These are phyloP conservation scores for Zosterops borbonicus DNA, from an alignment of 2,113 vertebrate genomes.

Conservation along the genomic window DNA sequence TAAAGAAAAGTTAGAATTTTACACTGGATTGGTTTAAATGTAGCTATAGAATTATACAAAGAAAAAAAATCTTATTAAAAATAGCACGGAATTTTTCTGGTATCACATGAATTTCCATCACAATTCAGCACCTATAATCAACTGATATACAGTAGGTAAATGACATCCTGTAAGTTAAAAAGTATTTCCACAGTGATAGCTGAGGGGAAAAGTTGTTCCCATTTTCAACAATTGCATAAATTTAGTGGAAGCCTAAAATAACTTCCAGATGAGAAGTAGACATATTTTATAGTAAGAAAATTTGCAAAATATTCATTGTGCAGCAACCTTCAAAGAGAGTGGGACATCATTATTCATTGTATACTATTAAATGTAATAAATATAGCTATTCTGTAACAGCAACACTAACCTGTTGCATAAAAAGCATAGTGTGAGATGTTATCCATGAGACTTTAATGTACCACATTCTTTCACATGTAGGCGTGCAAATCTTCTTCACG, in stretches of 20 bases:
- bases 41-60: background rate
- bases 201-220: background rate
- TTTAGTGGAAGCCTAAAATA: slow-evolving; percentile 15
- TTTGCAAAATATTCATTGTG: background rate
- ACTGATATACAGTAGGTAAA: background rate
- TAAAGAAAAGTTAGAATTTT: background rate
- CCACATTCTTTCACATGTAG: background rate
- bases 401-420: background rate
- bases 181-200: background rate
- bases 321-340: background rate
- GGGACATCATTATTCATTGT: background rate
- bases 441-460: background rate
- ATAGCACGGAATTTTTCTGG: background rate
- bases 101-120: background rate
- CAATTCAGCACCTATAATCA: background rate
- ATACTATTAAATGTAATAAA: background rate
- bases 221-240: background rate
- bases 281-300: background rate
- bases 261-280: background rate
- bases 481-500: background rate
- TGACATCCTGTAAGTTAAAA: background rate
- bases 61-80: background rate
- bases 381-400: background rate
- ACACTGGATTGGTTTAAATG: background rate
- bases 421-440: background rate